Percentiles rank a stretch among this genome's conserved stretches.
Conservation (phyloP, 2,113 vertebrate genomes). For the Rhinichthys klamathensis region DNA sequence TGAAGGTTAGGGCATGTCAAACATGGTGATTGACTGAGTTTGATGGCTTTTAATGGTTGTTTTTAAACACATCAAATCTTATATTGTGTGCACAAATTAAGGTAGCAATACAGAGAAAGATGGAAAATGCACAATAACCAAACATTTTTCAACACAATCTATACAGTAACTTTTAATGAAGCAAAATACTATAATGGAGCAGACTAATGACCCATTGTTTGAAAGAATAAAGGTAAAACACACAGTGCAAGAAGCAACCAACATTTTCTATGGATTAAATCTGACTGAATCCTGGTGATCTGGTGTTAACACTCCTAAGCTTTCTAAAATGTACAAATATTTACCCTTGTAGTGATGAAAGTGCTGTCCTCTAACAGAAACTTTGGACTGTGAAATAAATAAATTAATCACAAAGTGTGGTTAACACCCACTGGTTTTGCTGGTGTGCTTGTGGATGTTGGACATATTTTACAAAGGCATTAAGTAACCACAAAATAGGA, state of each 20-base stretch:
- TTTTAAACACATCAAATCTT: not conserved
- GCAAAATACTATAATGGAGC: no score
- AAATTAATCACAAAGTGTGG: not conserved
- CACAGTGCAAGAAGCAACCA: no score
- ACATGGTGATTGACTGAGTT: not conserved
- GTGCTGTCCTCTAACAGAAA: no score
- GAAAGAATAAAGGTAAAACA: no score
- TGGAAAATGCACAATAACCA: not conserved
- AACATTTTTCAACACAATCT: not conserved
- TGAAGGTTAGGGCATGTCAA: not conserved
- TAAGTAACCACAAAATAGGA: slow-evolving; percentile 4
- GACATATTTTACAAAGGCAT: not conserved
- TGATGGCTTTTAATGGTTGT: not conserved
- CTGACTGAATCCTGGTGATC: no score
- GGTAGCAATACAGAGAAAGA: not conserved
- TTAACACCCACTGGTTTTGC: not conserved
- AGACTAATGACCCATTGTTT: no score
- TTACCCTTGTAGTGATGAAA: not conserved
- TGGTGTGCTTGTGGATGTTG: not conserved
- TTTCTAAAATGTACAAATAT: not conserved
- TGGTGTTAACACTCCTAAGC: no score
- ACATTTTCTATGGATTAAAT: no score
- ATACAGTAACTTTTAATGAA: no score
- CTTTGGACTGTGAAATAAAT: not conserved
- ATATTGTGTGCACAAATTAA: not conserved